Conservation (phyloP, 2,113 vertebrate genomes). For the Halcyon malimbica region DNA sequence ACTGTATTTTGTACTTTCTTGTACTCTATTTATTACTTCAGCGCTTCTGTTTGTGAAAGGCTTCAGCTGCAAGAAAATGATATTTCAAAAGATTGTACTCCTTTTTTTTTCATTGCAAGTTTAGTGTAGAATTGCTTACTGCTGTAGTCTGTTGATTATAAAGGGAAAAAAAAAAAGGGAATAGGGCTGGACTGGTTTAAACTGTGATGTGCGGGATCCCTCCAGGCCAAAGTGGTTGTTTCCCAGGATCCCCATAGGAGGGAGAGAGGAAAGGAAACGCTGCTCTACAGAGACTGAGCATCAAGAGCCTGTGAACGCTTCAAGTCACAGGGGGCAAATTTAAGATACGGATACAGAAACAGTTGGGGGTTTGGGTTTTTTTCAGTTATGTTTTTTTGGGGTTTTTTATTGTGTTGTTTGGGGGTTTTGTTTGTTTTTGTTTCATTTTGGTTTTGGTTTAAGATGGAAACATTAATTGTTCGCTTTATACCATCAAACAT, state of each 20-base stretch:
- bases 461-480: background rate
- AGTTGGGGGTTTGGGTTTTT: background rate
- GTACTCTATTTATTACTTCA: background rate
- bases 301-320: background rate
- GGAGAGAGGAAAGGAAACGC: background rate
- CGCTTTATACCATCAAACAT: background rate
- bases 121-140: background rate
- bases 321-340: background rate
- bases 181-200: background rate
- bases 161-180: background rate
- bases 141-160: background rate
- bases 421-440: too few relatives aligned
- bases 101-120: background rate
- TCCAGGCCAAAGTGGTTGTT: background rate
- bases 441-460: background rate
- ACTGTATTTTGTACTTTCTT: background rate
- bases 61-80: background rate
- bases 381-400: too few relatives aligned
- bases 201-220: background rate
- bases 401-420: too few relatives aligned
- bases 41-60: background rate
- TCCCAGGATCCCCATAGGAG: constrained; percentile 35
- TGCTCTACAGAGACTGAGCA: background rate
- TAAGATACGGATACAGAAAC: background rate
- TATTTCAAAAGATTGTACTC: background rate